Conservation (phyloP, 2,888 invertebrate genomes). For the Meganola albula region DNA sequence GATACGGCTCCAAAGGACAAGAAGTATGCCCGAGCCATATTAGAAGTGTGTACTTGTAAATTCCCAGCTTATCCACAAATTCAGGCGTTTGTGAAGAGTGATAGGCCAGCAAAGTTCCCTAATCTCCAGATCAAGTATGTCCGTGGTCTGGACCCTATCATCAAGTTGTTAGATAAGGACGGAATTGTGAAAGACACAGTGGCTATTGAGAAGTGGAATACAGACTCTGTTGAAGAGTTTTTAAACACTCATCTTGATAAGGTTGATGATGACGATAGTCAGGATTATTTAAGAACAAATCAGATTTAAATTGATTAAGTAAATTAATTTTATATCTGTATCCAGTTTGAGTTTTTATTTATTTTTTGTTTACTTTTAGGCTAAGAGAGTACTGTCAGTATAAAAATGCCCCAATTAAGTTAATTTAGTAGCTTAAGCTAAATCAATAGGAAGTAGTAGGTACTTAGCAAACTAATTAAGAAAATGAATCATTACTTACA, state of each 20-base stretch:
- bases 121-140: constrained; percentile 95
- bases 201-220: constrained; percentile 99
- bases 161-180: constrained; percentile 91
- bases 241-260: constrained; percentile 90
- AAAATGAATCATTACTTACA: constrained; percentile 52
- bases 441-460: neutral
- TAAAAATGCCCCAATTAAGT: no score
- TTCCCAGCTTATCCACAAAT: constrained; percentile 99
- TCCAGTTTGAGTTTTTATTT: no score
- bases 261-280: constrained; percentile 74
- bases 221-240: constrained; percentile 98
- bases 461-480: constrained; percentile 1
- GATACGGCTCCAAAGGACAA: constrained; percentile 80
- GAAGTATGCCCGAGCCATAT: constrained; percentile 92
- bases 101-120: constrained; percentile 91
- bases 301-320: constrained; percentile 51
- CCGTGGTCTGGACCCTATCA: constrained; percentile 95
- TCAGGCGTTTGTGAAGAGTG: constrained; percentile 97
- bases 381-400: no score
- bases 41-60: constrained; percentile 99
- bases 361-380: no score
- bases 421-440: no score
- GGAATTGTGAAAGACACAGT: constrained; percentile 91
- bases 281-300: constrained; percentile 79
- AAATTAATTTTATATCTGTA: no score